Evolutionary conservation across 1,140 invertebrate genomes (phyloP), one percentile per base, ranked within the genome.

Genomic region (Parapsyche elsis): DNA sequence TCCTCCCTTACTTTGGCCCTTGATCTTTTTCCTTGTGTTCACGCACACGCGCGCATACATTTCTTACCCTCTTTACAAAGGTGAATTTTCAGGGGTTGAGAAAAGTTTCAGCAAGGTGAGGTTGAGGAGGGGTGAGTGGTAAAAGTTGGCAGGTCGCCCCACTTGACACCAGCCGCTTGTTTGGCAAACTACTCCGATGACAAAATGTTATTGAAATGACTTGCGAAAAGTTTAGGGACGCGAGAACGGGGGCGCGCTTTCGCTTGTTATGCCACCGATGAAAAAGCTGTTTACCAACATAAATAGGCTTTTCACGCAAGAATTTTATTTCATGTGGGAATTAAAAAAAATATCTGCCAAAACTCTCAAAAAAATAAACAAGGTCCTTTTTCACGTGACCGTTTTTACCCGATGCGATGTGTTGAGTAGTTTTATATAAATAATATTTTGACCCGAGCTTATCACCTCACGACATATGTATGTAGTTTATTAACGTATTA

Each of bases 161-260:
- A 77, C 75, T 77, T 64, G 75, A 77, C 59, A 77, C 75, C 59
- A 12, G 24, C 19, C 19, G 59, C 75, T 77, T 77, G 75, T 77
- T 77, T 77, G 57, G 57, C 9, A 77, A 77, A 77, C 75, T 77
- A 77, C 75, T 77, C 75, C 53, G 75, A 64, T 77, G 75, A 77
- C 75, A 77, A 77, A 77, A 77, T 77, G 75, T 77, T 77, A 77
- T 77, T 77, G 75, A 77, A 77, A 77, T 77, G 75, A 77, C 75
- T 77, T 64, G 75, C 26, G 53, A 64, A 64, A 77, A 77, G 75
- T 77, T 77, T 38, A 7, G 16, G 67, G 67, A 24, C 16, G 67
- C 10, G 71, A 24, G 24, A 9, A 5, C n/a, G 9, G 24, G n/a
- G 24, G 21, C 9, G 14, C 24, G 23, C 64, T 67, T 73, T 73